Evolutionary conservation across 1,140 invertebrate species (phyloP).

Genomic region (Pemphigus obesinymphae): DNA sequence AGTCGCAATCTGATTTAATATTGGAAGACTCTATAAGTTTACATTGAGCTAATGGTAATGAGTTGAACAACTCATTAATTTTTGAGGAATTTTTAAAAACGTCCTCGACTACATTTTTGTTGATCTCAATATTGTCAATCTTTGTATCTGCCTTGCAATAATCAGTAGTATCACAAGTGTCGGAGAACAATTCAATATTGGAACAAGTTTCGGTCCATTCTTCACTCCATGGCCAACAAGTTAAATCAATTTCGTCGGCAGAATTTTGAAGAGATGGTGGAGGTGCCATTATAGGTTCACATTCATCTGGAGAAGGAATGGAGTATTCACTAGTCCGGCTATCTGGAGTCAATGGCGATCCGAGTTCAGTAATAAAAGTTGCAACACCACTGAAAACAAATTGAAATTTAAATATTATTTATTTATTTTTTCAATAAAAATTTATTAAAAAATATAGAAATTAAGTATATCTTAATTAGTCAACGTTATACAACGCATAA

Average conservation of each 20-base stretch:
- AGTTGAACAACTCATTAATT: constrained; percentile 1
- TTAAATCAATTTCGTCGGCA: constrained; percentile 25
- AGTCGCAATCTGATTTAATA: constrained; percentile 11
- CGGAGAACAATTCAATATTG: constrained; percentile 30
- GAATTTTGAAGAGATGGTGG: constrained; percentile 12
- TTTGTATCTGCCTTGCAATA: constrained; percentile 11
- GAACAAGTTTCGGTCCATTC: constrained; percentile 3
- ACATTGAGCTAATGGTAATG: constrained; percentile 16
- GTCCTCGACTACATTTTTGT: neutral
- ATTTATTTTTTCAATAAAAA: neutral
- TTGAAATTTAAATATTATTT: neutral
- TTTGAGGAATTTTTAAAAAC: constrained; percentile 27
- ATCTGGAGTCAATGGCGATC: constrained; percentile 21
- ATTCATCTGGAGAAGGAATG: constrained; percentile 22
- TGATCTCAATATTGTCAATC: neutral
- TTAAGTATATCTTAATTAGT: too few relatives aligned
- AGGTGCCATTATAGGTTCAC: neutral
- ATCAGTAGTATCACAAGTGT: constrained; percentile 14
- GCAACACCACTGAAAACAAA: constrained; percentile 27
- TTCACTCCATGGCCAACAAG: constrained; percentile 32
- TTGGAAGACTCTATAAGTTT: neutral
- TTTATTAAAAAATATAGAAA: neutral
- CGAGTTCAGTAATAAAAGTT: constrained; percentile 22
- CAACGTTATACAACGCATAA: too few relatives aligned
- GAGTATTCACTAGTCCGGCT: constrained; percentile 20